Conservation (phyloP, 2,113 vertebrate species). For the Passer montanus region DNA sequence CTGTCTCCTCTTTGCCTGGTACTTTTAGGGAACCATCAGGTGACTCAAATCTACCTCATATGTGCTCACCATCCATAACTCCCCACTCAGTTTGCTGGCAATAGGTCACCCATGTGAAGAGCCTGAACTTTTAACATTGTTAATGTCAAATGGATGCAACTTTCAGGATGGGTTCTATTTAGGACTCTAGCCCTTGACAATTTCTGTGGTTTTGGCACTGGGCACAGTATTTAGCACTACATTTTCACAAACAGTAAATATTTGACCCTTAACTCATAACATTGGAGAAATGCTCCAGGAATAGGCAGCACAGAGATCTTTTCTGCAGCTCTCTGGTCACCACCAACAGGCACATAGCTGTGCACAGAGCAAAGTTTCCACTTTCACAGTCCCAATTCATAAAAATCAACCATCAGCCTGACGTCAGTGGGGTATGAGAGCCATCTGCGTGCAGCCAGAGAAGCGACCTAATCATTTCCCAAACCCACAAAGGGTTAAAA, state of each 20-base stretch:
- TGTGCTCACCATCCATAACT: not conserved
- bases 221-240: not conserved
- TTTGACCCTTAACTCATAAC: constrained; percentile 14
- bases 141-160: not conserved
- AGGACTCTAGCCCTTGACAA: not conserved
- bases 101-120: not conserved
- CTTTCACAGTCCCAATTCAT: constrained; percentile 20
- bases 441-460: not conserved
- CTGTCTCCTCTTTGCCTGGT: not conserved
- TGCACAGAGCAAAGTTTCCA: not conserved
- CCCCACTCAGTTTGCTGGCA: accelerated
- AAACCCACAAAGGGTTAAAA: not conserved
- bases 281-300: not conserved
- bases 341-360: not conserved
- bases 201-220: not conserved
- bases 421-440: not conserved
- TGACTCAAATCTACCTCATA: not conserved
- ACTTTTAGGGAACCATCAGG: not conserved
- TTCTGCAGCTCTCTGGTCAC: not conserved
- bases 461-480: not conserved
- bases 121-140: not conserved
- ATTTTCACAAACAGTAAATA: not conserved
- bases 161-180: not conserved
- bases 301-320: not conserved
- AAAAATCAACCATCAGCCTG: not conserved